Conservation (phyloP, 2,888 invertebrate species). For the Pherbina coryleti region DNA sequence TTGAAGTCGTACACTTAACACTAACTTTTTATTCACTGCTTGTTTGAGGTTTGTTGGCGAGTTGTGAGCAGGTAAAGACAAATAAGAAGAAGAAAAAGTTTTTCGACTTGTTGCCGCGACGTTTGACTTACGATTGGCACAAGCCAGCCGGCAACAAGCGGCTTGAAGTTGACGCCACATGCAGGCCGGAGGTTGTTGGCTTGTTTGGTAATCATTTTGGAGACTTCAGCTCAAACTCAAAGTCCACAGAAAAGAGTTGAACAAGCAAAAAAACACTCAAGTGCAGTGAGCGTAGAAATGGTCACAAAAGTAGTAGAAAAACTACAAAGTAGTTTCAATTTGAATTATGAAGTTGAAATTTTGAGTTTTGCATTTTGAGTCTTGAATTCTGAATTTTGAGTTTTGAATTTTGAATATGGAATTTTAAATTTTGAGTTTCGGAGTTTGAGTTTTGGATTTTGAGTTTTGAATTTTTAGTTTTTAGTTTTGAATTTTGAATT, state of each 20-base stretch:
- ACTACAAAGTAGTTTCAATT: background rate
- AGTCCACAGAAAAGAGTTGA: background rate
- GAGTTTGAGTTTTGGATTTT: too few species aligned
- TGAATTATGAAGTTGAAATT: too few species aligned
- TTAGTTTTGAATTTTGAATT: too few species aligned
- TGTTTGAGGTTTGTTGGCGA: background rate
- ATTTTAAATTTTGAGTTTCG: too few species aligned
- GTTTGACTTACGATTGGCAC: conserved; percentile 58
- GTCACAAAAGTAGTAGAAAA: background rate
- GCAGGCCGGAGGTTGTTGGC: conserved; percentile 38
- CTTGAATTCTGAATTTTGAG: too few species aligned
- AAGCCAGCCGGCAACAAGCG: conserved; percentile 42
- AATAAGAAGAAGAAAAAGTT: background rate
- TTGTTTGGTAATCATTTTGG: conserved; percentile 21
- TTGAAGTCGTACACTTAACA: background rate
- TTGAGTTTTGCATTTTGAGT: too few species aligned
- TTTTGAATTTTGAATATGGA: too few species aligned
- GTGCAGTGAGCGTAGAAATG: background rate
- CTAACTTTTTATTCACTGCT: background rate
- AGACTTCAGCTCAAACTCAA: background rate
- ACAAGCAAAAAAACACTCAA: conserved; percentile 9
- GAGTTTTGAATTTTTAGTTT: too few species aligned
- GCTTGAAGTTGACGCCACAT: background rate
- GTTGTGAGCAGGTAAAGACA: background rate
- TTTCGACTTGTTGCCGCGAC: conserved; percentile 26